phyloP scores from a whole-genome alignment of 2,113 vertebrate species.

The Onychorhynchus coronatus region DNA sequence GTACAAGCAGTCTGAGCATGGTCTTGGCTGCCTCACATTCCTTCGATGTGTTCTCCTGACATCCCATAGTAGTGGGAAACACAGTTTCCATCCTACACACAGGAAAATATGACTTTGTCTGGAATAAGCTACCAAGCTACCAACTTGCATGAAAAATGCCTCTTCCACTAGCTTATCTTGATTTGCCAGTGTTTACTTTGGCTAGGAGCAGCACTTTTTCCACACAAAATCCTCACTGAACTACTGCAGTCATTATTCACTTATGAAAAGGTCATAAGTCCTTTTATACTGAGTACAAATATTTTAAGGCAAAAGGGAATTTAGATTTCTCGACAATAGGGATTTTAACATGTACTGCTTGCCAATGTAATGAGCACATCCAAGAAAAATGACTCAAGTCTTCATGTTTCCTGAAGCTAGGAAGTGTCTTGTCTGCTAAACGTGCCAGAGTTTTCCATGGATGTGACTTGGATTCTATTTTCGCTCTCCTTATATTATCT shows the following conservation, averaged over 20 bases:
- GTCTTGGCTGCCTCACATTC: not conserved
- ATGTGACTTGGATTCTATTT: constrained; percentile 36
- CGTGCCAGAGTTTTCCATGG: not conserved
- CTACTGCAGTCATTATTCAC: not conserved
- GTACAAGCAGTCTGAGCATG: not conserved
- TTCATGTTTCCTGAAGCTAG: constrained; percentile 25
- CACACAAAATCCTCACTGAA: not conserved
- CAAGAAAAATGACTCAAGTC: constrained; percentile 38
- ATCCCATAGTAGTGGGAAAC: not conserved
- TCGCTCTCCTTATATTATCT: not conserved
- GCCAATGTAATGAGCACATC: constrained; percentile 13
- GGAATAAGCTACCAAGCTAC: not conserved
- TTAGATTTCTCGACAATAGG: constrained; percentile 28
- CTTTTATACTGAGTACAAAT: not conserved
- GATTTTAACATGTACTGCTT: not conserved
- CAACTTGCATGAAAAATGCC: not conserved
- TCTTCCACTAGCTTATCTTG: not conserved
- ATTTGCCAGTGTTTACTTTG: constrained; percentile 33
- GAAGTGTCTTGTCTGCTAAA: constrained; percentile 28
- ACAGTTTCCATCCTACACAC: not conserved
- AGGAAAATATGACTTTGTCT: constrained; percentile 2
- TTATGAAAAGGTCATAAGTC: not conserved
- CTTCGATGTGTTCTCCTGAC: not conserved
- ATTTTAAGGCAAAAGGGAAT: constrained; percentile 16
- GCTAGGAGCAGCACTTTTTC: not conserved